These are phyloP conservation scores for Varanus komodoensis DNA, from an alignment of 2,113 vertebrate genomes.

Conservation along the genomic window DNA sequence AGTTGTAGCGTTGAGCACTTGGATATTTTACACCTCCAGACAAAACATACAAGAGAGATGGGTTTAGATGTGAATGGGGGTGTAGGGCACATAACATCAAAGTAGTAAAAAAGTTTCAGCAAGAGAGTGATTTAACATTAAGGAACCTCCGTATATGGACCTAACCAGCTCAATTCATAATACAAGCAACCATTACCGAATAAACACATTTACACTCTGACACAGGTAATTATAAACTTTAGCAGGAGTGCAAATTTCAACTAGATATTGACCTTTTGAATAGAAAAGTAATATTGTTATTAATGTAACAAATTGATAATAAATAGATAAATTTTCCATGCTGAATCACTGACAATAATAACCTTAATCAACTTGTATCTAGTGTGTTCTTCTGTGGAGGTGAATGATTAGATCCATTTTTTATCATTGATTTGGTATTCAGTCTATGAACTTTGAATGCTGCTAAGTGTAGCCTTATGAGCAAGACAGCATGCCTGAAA, in stretches of 20 bases:
- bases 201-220: background rate
- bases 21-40: background rate
- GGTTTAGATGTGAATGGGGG: no score
- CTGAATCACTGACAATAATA: background rate
- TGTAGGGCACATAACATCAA: background rate
- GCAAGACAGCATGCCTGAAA: background rate
- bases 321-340: background rate
- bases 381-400: background rate
- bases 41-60: background rate
- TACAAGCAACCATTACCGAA: background rate
- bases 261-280: background rate
- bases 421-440: background rate
- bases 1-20: background rate
- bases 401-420: background rate
- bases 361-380: background rate
- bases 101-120: no score
- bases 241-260: background rate
- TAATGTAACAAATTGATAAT: background rate
- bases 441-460: background rate
- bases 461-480: background rate
- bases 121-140: no score
- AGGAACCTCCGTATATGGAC: no score
- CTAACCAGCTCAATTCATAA: background rate
- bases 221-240: background rate
- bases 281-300: no score